Evolutionary conservation across 1,140 invertebrate genomes (phyloP), one percentile per base, ranked within the genome.

Genomic region (Harpegnathos saltator): DNA sequence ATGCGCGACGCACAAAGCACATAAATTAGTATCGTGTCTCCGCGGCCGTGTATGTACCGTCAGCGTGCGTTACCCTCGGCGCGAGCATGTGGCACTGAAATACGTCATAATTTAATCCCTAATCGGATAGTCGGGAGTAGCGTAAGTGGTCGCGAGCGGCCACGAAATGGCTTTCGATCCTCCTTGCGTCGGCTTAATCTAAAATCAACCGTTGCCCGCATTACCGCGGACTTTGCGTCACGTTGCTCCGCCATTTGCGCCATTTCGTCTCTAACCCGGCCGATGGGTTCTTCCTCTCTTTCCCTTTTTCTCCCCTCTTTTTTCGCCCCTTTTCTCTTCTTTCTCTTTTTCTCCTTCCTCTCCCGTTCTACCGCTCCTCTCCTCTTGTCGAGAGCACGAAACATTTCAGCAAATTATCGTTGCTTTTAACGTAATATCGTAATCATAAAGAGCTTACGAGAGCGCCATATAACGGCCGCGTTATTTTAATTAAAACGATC

Each of bases 21-120:
- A 86, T 87, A 86, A 87, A 87, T 87, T 87, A 86, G 69, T 62
- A 83, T 86, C 17, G 58, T 58, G 80, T 52, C 71, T 48, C 61
- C 38, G 73, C 33, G 33, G 73, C n/a, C 33, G 33, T 44, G 56
- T 68, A 68, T 62, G 78, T 29, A 82, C 84, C 62, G 83, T 87
- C 84, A 77, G 78, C 59, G 83, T 86, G 71, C 84, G 78, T 87
- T 86, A 87, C 83, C 84, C 85, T 65, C 81, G 78, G 69, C 52
- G 84, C 52, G 84, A 86, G 75, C 78, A 75, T 68, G 72, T 73
- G 72, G 72, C 71, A 58, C 54, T 48, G 72, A 78, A 86, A 87
- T 86, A 86, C 63, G 85, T 87, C 85, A 87, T 87, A 87, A 86
- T 87, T 87, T 87, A 87, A 86, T 73, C 85, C 44, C 69, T 87